A percentile compares a stretch with the other conserved stretches of the same genome.
phyloP scores from a whole-genome alignment of 2,888 invertebrate genomes.

The Sthenelais limicola region DNA sequence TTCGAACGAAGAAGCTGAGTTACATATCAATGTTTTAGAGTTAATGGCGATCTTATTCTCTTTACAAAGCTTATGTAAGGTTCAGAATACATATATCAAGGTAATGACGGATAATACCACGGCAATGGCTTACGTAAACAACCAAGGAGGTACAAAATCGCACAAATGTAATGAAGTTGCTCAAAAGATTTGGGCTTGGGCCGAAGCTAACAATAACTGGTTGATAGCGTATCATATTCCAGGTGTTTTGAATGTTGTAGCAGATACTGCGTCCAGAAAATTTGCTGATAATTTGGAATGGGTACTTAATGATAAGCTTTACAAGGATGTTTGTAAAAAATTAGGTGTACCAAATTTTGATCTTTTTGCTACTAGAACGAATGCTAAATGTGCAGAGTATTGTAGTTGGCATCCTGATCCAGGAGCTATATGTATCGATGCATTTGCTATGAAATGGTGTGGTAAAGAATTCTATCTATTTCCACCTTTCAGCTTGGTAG shows the following conservation, averaged over 20 bases:
- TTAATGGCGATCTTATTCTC: not conserved
- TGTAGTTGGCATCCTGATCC: not conserved
- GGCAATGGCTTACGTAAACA: not conserved
- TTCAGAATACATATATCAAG: not conserved
- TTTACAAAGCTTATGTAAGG: not conserved
- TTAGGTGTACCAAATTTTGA: not conserved
- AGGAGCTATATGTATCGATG: not conserved
- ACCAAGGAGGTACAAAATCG: not conserved
- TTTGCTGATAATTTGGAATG: constrained; percentile 18
- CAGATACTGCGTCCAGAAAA: not conserved
- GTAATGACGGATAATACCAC: not conserved
- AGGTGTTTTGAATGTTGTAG: not conserved
- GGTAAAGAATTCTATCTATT: not conserved
- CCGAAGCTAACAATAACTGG: not conserved
- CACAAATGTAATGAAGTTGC: not conserved
- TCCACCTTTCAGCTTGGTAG: constrained; percentile 3
- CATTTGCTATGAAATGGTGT: not conserved
- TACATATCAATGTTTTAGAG: constrained; percentile 25
- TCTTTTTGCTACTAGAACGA: not conserved
- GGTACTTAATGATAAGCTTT: not conserved
- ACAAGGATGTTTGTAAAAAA: not conserved
- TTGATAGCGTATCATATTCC: not conserved
- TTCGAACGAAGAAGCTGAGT: not conserved
- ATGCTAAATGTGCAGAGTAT: not conserved
- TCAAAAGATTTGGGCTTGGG: constrained; percentile 9